Evolutionary conservation across 1,140 invertebrate species (phyloP), one percentile per base, ranked within the genome.

Genomic region (Pseudomyrmex flavicornis): DNA sequence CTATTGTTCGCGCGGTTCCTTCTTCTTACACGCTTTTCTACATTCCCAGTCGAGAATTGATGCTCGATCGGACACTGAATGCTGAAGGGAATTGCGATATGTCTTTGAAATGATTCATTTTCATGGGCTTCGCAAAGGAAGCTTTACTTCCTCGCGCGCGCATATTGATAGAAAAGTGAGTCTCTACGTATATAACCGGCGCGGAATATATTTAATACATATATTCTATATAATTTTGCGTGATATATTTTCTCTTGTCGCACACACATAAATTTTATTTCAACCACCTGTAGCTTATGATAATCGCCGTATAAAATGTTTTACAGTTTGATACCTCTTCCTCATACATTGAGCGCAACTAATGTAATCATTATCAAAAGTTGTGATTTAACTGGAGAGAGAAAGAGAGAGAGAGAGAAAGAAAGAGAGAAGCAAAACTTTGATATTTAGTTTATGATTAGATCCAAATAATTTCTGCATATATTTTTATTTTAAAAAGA

Each of bases 271-370:
- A 58, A 48, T 58, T 79, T 70, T 69, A 69, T 70, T 70, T 59
- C 52, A 79, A 79, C 65, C 65, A 79, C 15, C 52, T 70, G 75
- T 79, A 7, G 66, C 44, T 26, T 20, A 59, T 15, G 44, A 59
- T 76, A 76, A 76, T 79, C 54, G 15, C 2, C 7, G 1, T 58
- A 17, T 58, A 48, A 79, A 79, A 70, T 48, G 46, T 35, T 58
- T 58, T 69, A 56, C 22, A 68, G 7, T 48, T 79, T 69, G 2
- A 69, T 26, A 13, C 10, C 35, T 58, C 50, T 77, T 58, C 13
- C 46, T 12, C 10, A 2, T 26, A 44, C 8, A 46, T 48, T 69
- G 13, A 7, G 17, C 13, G 0, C 20, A 65, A 79, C 56, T 8
- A 66, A 68, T 20, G 15, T 75, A 61, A 54, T 79, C 8, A 22